A percentile compares a stretch with the other conserved stretches of the same genome.
Conservation (phyloP, 2,113 vertebrate species). For the Sinocyclocheilus grahami region DNA sequence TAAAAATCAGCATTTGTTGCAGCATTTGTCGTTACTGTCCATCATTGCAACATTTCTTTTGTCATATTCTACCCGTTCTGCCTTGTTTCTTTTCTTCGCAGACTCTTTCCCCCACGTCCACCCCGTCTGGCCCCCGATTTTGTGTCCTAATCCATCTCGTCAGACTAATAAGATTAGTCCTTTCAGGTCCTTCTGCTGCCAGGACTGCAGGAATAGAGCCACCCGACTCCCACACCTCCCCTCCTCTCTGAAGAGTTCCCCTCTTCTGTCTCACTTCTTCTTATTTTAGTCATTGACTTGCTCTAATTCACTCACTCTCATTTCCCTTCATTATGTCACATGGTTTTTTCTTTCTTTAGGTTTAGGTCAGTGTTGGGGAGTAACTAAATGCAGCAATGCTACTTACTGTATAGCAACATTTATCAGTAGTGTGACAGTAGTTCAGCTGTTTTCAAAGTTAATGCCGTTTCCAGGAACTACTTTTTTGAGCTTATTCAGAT, state of each 20-base stretch:
- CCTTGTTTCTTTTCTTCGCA: conserved; percentile 8
- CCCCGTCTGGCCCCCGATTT: conserved; percentile 62
- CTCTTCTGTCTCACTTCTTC: neutral
- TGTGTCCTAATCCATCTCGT: conserved; percentile 66
- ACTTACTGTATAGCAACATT: neutral
- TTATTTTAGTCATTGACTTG: conserved; percentile 3
- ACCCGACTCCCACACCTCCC: conserved; percentile 54
- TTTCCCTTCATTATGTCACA: neutral
- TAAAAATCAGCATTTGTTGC: neutral
- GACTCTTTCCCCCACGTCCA: conserved; percentile 16
- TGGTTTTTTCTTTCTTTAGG: neutral
- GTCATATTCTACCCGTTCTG: neutral
- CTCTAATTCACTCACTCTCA: neutral
- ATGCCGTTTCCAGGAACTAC: no score
- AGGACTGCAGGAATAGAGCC: conserved; percentile 57
- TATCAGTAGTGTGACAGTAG: neutral
- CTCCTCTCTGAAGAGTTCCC: conserved; percentile 15
- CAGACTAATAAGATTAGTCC: conserved; percentile 70
- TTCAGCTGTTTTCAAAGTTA: no score
- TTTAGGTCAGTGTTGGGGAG: neutral
- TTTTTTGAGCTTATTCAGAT: neutral
- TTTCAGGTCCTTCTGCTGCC: conserved; percentile 52
- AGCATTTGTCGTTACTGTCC: neutral
- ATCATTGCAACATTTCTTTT: neutral
- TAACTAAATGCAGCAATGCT: neutral